A percentile compares a stretch with the other conserved stretches of the same genome.
Conservation (phyloP, 2,888 invertebrate genomes). For the Acronicta aceris region DNA sequence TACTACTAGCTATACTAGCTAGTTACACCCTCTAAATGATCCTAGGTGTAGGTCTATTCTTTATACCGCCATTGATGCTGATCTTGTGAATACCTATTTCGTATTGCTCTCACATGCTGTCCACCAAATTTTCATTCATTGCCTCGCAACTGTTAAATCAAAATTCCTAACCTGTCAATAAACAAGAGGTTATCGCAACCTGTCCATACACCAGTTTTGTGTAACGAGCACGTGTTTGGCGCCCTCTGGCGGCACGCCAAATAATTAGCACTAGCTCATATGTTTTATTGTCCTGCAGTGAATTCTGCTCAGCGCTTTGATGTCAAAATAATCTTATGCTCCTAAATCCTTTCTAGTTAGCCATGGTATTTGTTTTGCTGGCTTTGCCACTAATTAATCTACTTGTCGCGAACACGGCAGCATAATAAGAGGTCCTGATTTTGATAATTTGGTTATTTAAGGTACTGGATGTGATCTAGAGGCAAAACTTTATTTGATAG, state of each 20-base stretch:
- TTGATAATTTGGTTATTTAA: too few species aligned
- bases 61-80: too few species aligned
- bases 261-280: slow-evolving; percentile 36
- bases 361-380: slow-evolving; percentile 12
- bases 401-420: not conserved
- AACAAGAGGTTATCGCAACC: slow-evolving; percentile 5
- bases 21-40: too few species aligned
- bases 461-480: too few species aligned
- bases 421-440: not conserved
- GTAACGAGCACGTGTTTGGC: slow-evolving; percentile 7
- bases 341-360: slow-evolving; percentile 1
- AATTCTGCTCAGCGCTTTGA: slow-evolving; percentile 39
- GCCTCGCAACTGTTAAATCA: not conserved
- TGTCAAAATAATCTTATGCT: slow-evolving; percentile 24
- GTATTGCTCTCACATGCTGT: too few species aligned
- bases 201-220: slow-evolving; percentile 8
- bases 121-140: too few species aligned
- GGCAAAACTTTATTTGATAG: too few species aligned
- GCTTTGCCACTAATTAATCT: not conserved
- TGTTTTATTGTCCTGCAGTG: slow-evolving; percentile 37
- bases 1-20: too few species aligned
- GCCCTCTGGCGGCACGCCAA: slow-evolving; percentile 54
- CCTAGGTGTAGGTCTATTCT: too few species aligned
- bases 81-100: too few species aligned
- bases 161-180: not conserved